These are phyloP conservation scores for Lethenteron camtschaticum DNA, from an alignment of 2,113 vertebrate genomes.

Conservation along the genomic window DNA sequence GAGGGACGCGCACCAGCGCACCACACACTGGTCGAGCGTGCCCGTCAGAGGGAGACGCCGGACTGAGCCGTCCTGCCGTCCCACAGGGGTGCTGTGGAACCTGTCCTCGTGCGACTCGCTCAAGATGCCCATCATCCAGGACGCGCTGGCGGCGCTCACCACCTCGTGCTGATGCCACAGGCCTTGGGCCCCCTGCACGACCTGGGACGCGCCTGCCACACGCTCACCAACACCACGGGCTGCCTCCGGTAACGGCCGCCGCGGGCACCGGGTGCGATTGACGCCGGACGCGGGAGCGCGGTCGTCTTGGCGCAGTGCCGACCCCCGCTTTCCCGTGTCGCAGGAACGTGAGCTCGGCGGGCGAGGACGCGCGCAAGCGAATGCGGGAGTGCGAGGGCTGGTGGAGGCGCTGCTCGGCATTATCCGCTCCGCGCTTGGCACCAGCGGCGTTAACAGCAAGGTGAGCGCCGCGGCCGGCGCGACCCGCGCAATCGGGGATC, in stretches of 20 bases:
- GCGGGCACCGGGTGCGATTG: no score
- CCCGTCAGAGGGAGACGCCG: no score
- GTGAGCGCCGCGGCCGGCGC: constrained; percentile 18
- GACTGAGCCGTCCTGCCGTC: constrained; percentile 6
- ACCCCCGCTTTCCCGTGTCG: constrained; percentile 15
- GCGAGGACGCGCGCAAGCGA: constrained; percentile 79
- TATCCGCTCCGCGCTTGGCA: constrained; percentile 88
- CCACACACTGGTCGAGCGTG: no score
- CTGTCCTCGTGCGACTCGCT: constrained; percentile 89
- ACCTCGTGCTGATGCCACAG: constrained; percentile 88
- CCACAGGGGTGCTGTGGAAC: constrained; percentile 82
- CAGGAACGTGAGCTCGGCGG: constrained; percentile 95
- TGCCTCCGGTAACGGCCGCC: constrained; percentile 51
- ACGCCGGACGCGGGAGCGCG: no score
- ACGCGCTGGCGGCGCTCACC: constrained; percentile 86
- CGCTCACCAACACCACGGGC: constrained; percentile 92
- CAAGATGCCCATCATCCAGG: constrained; percentile 99
- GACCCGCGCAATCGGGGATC: no score
- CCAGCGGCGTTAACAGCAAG: constrained; percentile 98
- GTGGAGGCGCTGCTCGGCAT: constrained; percentile 86
- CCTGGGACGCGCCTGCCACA: not conserved
- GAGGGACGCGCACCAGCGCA: no score
- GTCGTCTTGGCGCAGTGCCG: no score
- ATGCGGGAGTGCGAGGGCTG: constrained; percentile 94
- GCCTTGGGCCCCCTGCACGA: not conserved